Conservation (phyloP, 1,140 invertebrate genomes). For the Drosophila equinoxialis region DNA sequence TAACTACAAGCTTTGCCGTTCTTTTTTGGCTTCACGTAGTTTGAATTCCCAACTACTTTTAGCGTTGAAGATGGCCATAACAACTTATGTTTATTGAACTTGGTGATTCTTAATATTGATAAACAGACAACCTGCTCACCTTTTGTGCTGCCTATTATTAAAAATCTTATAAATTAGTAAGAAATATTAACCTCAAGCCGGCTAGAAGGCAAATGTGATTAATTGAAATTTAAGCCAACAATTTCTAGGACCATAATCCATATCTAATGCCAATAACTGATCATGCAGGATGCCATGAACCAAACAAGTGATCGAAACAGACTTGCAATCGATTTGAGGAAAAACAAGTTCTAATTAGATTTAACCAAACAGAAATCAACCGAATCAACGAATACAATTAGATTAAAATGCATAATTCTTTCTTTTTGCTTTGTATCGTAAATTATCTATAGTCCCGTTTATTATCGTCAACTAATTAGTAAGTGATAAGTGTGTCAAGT, state of each 20-base stretch:
- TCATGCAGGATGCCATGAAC: not conserved
- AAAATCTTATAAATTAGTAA: no score
- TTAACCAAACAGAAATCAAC: not conserved
- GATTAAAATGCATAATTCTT: constrained; percentile 12
- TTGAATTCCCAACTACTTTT: no score
- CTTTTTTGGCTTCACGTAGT: no score
- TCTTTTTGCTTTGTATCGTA: not conserved
- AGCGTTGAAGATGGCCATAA: no score
- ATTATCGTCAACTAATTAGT: constrained; percentile 30
- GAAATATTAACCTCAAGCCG: no score
- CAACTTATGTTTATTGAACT: no score
- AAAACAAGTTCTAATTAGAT: constrained; percentile 11
- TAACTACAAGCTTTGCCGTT: no score
- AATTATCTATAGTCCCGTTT: constrained; percentile 5
- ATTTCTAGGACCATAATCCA: not conserved
- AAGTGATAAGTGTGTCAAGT: constrained; percentile 48
- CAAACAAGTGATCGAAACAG: not conserved
- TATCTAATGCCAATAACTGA: not conserved
- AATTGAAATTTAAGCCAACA: no score
- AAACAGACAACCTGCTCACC: no score
- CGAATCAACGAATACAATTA: constrained; percentile 10
- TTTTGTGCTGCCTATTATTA: no score
- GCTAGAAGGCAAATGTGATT: no score
- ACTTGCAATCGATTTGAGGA: constrained; percentile 1
- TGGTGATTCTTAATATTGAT: no score